Evolutionary conservation across 2,888 invertebrate genomes (phyloP), one percentile per base, ranked within the genome.

Genomic region (Parapristionchus giblindavisi): DNA sequence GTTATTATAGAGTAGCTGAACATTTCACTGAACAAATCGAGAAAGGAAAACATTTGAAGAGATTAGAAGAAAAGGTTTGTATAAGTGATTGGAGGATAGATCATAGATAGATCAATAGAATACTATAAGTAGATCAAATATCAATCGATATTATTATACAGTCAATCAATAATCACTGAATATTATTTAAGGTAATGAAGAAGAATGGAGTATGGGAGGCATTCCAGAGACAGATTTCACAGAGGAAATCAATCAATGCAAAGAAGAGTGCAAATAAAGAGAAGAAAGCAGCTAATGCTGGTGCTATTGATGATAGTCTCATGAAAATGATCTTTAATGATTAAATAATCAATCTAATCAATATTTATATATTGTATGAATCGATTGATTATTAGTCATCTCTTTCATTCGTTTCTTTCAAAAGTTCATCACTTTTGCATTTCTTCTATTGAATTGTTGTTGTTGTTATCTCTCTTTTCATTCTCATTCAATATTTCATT

Each of bases 21-120:
- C 94, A 93, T 90, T 93, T 95, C 89, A 93, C 93, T 77, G 91
- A 92, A 75, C 85, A 88, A 75, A 85, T 89, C 43, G 89, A 89
- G 74, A 89, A 89, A 79, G 88, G 88, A 51, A 75, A 80, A 38
- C 81, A 85, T 71, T 76, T 88, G 70, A 84, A 84, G 77, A 80
- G 80, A 78, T 77, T 86, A 68, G 87, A 87, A 74, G 82, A 87
- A 76, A 83, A 82, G 79, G 85, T 84, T 48, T 48, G 48, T 48
- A 11, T 48, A 48, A n/a, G n/a, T n/a, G n/a, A n/a, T n/a, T n/a
- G n/a, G n/a, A n/a, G n/a, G n/a, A n/a, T n/a, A n/a, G n/a, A n/a
- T n/a, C n/a, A 43, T n/a, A 43, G 43, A 60, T 29, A 34, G 32
- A 60, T n/a, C 8, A 38, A 24, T 43, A 4, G 21, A 61, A 4